Conservation (phyloP, 2,113 vertebrate species). For the Laticauda colubrina region DNA sequence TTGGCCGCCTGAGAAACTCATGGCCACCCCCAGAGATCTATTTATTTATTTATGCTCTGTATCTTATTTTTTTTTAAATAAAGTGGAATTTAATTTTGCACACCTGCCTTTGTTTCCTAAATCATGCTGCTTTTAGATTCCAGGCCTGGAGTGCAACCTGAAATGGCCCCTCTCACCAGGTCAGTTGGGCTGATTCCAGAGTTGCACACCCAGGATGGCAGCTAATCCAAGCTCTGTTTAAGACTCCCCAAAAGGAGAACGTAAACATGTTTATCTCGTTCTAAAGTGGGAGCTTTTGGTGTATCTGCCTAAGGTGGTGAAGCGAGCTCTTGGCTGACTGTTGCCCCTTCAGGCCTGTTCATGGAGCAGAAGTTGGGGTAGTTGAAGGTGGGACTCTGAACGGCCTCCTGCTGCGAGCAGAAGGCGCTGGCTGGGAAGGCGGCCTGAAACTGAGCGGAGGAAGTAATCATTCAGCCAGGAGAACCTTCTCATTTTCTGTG, state of each 20-base stretch:
- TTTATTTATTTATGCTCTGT: constrained; percentile 47
- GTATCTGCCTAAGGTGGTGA: background rate
- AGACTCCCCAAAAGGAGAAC: background rate
- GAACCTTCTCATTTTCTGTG: background rate
- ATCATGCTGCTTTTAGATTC: background rate
- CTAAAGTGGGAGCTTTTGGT: background rate
- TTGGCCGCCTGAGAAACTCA: constrained; percentile 43
- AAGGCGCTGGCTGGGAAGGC: background rate
- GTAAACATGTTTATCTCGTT: fast-evolving
- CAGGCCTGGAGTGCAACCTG: background rate
- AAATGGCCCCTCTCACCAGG: background rate
- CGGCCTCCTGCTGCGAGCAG: background rate
- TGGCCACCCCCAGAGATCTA: background rate
- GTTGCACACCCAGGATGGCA: background rate
- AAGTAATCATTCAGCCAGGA: background rate
- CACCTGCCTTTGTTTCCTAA: background rate
- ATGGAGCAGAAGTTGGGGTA: background rate
- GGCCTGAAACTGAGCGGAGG: background rate
- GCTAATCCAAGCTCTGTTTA: background rate
- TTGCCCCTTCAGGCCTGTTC: background rate
- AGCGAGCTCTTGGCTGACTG: background rate
- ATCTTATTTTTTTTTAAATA: constrained; percentile 67
- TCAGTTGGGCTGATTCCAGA: background rate
- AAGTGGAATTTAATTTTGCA: constrained; percentile 33
- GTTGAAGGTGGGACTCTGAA: background rate